Percentiles rank a stretch among this genome's conserved stretches.
These are phyloP conservation scores for Tylochromis polylepis DNA, from an alignment of 2,113 vertebrate species.

Conservation along the genomic window DNA sequence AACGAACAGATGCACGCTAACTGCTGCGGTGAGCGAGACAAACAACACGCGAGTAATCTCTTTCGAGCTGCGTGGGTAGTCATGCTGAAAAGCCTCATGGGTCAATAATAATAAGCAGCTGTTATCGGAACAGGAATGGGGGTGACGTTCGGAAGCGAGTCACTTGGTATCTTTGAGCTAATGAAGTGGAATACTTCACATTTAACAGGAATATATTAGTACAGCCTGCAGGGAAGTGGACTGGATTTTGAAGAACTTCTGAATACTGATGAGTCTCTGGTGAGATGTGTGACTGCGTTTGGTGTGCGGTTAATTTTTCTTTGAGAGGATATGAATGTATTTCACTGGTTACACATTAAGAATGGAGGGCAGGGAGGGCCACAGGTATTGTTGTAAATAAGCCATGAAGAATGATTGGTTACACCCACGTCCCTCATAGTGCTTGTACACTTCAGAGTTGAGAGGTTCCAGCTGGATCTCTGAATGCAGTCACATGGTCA, in stretches of 20 bases:
- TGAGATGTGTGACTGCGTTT: background rate
- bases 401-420: accelerated
- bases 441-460: background rate
- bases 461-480: background rate
- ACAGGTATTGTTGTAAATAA: background rate
- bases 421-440: background rate
- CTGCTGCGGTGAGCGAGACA: no score
- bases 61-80: background rate
- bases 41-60: background rate
- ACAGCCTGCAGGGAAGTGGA: background rate
- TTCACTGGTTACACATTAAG: background rate
- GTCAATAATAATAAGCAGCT: background rate
- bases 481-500: background rate
- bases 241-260: background rate
- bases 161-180: background rate
- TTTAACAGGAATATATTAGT: background rate
- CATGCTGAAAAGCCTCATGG: background rate
- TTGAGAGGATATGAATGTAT: background rate
- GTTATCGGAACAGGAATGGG: accelerated
- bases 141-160: background rate
- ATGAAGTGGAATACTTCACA: background rate
- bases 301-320: background rate
- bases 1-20: background rate
- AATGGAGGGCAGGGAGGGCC: background rate
- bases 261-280: background rate